Evolutionary conservation across 2,797 vertebrate genomes (phyloP).

Genomic region (Distichodus sexfasciatus): DNA sequence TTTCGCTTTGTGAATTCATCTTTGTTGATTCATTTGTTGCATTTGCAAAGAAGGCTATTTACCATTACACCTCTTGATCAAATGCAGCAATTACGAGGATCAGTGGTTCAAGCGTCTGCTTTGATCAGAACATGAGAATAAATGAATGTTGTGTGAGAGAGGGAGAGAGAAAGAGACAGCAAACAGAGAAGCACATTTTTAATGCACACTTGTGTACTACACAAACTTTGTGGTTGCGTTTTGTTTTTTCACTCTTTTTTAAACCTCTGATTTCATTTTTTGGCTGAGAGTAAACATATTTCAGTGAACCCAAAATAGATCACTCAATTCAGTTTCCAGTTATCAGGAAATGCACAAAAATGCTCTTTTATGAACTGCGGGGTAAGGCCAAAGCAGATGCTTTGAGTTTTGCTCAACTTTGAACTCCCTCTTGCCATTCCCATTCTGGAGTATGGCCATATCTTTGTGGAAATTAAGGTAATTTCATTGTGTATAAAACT

Average conservation of each 20-base stretch:
- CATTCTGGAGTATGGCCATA: not conserved
- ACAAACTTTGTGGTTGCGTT: not conserved
- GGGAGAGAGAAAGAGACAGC: no score
- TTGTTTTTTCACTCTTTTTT: not conserved
- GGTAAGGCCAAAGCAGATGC: constrained; percentile 28
- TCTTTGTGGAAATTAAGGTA: not conserved
- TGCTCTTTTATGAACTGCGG: constrained; percentile 13
- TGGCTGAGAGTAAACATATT: not conserved
- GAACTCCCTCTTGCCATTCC: constrained; percentile 8
- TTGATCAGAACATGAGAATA: no score
- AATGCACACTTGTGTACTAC: no score
- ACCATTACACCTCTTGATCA: no score
- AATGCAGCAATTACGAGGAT: no score
- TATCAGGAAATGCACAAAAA: constrained; percentile 10
- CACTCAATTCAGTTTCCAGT: not conserved
- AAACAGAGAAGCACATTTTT: no score
- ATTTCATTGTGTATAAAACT: no score
- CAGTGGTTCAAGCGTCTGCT: no score
- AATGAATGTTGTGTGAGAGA: no score
- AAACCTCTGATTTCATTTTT: not conserved
- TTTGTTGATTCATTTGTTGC: not conserved
- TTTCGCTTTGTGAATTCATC: not conserved
- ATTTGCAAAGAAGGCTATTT: no score
- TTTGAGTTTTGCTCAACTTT: constrained; percentile 21
- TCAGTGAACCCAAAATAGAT: not conserved